Conservation (phyloP, 2,113 vertebrate genomes). For the Cavia aperea region DNA sequence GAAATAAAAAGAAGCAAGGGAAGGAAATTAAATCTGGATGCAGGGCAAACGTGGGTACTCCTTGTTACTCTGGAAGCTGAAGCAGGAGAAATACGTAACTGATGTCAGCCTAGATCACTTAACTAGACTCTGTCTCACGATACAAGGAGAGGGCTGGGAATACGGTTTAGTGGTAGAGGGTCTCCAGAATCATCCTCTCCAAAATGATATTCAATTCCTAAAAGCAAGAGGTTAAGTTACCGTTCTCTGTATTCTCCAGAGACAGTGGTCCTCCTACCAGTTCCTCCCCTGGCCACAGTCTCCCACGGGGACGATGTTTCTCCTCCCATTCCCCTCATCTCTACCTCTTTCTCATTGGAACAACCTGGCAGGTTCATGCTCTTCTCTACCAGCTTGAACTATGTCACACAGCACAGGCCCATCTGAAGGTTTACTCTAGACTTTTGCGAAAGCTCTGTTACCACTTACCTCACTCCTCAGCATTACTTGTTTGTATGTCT, state of each 20-base stretch:
- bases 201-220: neutral
- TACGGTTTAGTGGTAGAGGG: neutral
- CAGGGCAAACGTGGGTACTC: neutral
- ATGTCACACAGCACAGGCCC: neutral
- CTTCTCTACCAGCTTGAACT: neutral
- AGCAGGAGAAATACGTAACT: neutral
- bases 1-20: too few species aligned
- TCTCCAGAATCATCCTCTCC: neutral
- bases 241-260: neutral
- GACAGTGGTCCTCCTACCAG: neutral
- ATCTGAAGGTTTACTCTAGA: neutral
- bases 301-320: too few species aligned
- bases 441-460: neutral
- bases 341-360: neutral
- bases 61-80: neutral
- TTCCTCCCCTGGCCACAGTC: neutral
- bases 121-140: neutral
- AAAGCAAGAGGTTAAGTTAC: neutral
- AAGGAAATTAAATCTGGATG: neutral
- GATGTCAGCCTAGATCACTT: neutral
- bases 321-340: too few species aligned
- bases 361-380: neutral
- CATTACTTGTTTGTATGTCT: neutral
- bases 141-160: too few species aligned
- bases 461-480: slow-evolving; percentile 17